Evolutionary conservation across 2,888 invertebrate genomes (phyloP), one percentile per base, ranked within the genome.

Genomic region (Netelia melanura): DNA sequence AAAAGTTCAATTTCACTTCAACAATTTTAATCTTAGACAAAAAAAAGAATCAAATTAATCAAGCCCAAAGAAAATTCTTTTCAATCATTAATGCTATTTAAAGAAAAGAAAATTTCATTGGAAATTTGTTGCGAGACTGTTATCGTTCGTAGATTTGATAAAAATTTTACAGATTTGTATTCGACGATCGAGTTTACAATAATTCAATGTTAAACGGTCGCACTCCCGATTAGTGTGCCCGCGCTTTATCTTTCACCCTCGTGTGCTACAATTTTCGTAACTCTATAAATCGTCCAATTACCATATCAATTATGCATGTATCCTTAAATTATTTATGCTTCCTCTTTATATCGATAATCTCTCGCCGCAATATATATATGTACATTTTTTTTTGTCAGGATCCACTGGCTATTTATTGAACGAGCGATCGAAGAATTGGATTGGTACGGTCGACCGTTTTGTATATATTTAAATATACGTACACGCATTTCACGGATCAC

Each of bases 341-440:
- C 21, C 21, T 72, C 61, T 52, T 79, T 30, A 75, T 58, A 64
- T 43, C 38, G 43, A 79, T 58, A 62, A 75, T 75, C 44, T 70
- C 70, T 75, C 68, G 48, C 75, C 64, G 48, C 68, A 72, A 78
- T 78, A 71, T 64, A 58, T 44, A 25, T 76, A 76, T 83, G 21
- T 83, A 83, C 67, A 78, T 84, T 58, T 83, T 58, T 83, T 74
- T 30, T 30, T 30, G 30, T 30, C 30, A 75, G 64, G 70, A 79
- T 79, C 68, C 68, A 58, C 70, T 58, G 83, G 65, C 30, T 75
- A 64, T 70, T 61, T 38, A 30, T 77, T 72, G 80, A 54, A 56
- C 70, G 83, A 86, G 79, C 76, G 52, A 61, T 74, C 84, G 85
- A 84, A 81, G 54, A 61, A 87, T 90, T 87, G 71, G 81, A 90